These are phyloP conservation scores for Lamproptera curius DNA, from an alignment of 2,888 invertebrate genomes.

Conservation along the genomic window DNA sequence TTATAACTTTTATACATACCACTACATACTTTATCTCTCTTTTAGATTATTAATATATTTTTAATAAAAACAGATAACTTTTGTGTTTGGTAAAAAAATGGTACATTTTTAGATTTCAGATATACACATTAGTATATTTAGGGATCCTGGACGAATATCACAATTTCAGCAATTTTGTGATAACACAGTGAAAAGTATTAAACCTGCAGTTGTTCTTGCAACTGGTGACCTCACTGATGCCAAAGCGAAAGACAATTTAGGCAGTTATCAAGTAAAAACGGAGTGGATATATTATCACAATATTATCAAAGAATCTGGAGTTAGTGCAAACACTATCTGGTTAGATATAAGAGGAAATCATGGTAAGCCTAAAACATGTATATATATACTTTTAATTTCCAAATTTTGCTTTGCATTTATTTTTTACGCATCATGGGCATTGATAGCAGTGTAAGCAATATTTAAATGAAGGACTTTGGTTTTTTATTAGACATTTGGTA, in stretches of 20 bases:
- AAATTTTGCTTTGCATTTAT: no score
- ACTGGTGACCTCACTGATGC: slow-evolving; percentile 95
- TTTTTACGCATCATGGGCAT: no score
- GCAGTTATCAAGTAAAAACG: slow-evolving; percentile 87
- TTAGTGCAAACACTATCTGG: slow-evolving; percentile 86
- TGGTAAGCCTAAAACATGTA: slow-evolving; percentile 83
- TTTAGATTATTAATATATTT: no score
- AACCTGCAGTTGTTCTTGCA: slow-evolving; percentile 87
- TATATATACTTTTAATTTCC: no score
- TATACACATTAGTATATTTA: slow-evolving; percentile 91
- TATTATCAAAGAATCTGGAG: slow-evolving; percentile 81
- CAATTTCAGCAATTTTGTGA: slow-evolving; percentile 90
- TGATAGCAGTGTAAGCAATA: no score
- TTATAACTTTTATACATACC: no score
- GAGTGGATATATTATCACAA: slow-evolving; percentile 91
- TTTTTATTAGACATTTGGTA: no score
- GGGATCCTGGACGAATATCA: slow-evolving; percentile 84
- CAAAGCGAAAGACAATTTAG: slow-evolving; percentile 86
- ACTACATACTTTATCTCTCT: no score
- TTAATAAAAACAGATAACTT: no score
- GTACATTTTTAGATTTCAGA: slow-evolving; percentile 88
- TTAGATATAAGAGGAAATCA: slow-evolving; percentile 95
- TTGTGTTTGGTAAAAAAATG: no score
- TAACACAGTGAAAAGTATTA: slow-evolving; percentile 83
- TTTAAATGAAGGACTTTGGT: no score